Evolutionary conservation across 2,888 invertebrate species (phyloP).

Genomic region (Mythimna pallens): DNA sequence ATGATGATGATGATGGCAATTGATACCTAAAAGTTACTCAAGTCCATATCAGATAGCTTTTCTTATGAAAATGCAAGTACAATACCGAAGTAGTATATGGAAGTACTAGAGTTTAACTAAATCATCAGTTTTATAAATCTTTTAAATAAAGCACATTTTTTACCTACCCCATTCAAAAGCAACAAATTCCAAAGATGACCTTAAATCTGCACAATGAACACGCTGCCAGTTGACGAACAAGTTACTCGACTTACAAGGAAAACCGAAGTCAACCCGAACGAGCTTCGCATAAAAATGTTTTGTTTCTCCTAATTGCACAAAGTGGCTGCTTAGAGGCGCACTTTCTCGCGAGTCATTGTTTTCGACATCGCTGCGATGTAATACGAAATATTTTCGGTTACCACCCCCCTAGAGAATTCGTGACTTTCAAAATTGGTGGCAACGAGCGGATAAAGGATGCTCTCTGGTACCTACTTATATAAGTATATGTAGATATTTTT

Average conservation of each 20-base stretch:
- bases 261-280: slow-evolving; percentile 67
- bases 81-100: background rate
- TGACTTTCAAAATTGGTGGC: slow-evolving; percentile 83
- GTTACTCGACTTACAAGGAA: slow-evolving; percentile 62
- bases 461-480: slow-evolving; percentile 55
- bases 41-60: no score
- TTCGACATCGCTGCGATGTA: slow-evolving; percentile 83
- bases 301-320: slow-evolving; percentile 89
- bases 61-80: background rate
- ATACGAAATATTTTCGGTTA: slow-evolving; percentile 86
- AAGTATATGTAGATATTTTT: slow-evolving; percentile 22
- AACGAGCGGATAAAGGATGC: slow-evolving; percentile 72
- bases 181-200: slow-evolving; percentile 29
- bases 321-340: slow-evolving; percentile 86
- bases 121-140: background rate
- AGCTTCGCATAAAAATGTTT: slow-evolving; percentile 87
- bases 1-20: no score
- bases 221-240: slow-evolving; percentile 49
- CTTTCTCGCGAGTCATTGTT: slow-evolving; percentile 88
- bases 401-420: slow-evolving; percentile 80
- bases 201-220: slow-evolving; percentile 57
- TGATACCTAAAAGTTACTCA: no score
- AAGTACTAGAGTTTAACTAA: background rate
- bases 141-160: background rate
- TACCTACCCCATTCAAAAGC: background rate